A percentile compares a stretch with the other conserved stretches of the same genome.
phyloP scores from a whole-genome alignment of 2,797 vertebrate genomes.

The Pipistrellus pygmaeus region DNA sequence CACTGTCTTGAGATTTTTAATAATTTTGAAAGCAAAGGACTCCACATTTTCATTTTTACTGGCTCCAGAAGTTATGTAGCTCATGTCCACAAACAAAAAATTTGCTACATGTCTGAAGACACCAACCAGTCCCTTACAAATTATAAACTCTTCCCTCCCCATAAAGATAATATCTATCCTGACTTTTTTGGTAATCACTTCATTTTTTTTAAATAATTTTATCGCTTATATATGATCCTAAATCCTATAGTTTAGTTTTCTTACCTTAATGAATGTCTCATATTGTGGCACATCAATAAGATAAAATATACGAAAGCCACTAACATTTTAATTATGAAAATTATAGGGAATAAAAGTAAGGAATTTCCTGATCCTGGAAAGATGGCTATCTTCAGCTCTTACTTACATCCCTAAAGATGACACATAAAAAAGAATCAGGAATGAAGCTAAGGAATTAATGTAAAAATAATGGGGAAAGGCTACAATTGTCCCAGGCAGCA shows the following conservation, averaged over 20 bases:
- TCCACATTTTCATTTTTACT: not conserved
- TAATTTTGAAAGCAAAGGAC: not conserved
- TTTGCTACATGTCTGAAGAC: not conserved
- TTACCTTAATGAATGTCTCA: not conserved
- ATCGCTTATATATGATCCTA: not conserved
- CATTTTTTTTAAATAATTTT: not conserved
- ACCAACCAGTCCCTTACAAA: not conserved
- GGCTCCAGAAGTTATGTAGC: not conserved
- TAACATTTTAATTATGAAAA: slow-evolving; percentile 30
- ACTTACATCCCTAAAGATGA: not conserved
- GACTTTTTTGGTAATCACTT: not conserved
- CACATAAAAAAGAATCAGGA: not conserved
- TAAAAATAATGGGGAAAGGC: not conserved
- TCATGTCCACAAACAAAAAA: not conserved
- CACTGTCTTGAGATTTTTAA: not conserved
- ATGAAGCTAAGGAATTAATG: not conserved
- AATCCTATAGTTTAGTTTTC: not conserved
- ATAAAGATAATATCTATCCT: not conserved
- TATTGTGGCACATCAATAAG: not conserved
- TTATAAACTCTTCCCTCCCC: not conserved
- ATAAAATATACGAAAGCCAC: not conserved
- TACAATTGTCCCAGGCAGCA: not conserved
- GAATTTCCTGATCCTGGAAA: not conserved
- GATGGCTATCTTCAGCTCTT: not conserved
- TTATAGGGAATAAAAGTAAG: not conserved